These are phyloP conservation scores for Callimorpha dominula DNA, from an alignment of 2,888 invertebrate species.

Conservation along the genomic window DNA sequence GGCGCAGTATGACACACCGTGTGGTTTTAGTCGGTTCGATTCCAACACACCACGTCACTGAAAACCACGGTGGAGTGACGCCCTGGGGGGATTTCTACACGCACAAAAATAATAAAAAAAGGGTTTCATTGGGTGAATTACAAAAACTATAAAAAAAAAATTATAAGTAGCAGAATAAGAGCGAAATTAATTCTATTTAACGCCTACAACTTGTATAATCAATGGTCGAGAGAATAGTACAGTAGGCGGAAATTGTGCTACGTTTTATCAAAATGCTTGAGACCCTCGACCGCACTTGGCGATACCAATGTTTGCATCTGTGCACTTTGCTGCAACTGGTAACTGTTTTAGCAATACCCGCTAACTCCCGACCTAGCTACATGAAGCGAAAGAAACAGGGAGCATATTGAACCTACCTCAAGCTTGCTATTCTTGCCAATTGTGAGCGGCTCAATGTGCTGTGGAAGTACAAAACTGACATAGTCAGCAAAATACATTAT, in stretches of 20 bases:
- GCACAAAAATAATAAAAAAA: too few relatives aligned
- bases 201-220: constrained; percentile 55
- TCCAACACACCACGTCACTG: too few relatives aligned
- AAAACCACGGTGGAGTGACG: too few relatives aligned
- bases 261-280: constrained; percentile 78
- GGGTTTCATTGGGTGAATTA: background rate
- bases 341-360: constrained; percentile 40
- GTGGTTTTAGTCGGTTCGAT: too few relatives aligned
- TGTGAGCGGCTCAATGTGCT: constrained; percentile 22
- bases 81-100: too few relatives aligned
- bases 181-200: constrained; percentile 55
- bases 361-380: constrained; percentile 34
- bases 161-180: constrained; percentile 13
- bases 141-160: background rate
- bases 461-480: constrained; percentile 40
- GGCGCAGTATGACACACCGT: too few relatives aligned
- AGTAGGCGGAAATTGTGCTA: constrained; percentile 73
- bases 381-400: constrained; percentile 34
- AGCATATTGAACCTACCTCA: constrained; percentile 27
- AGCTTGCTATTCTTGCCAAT: constrained; percentile 19
- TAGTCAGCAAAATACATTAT: constrained; percentile 40
- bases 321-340: constrained; percentile 53
- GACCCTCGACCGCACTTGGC: constrained; percentile 54
- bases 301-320: constrained; percentile 68
- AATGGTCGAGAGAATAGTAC: constrained; percentile 50